These are phyloP conservation scores for Rapana venosa DNA, from an alignment of 2,888 invertebrate species.

Conservation along the genomic window DNA sequence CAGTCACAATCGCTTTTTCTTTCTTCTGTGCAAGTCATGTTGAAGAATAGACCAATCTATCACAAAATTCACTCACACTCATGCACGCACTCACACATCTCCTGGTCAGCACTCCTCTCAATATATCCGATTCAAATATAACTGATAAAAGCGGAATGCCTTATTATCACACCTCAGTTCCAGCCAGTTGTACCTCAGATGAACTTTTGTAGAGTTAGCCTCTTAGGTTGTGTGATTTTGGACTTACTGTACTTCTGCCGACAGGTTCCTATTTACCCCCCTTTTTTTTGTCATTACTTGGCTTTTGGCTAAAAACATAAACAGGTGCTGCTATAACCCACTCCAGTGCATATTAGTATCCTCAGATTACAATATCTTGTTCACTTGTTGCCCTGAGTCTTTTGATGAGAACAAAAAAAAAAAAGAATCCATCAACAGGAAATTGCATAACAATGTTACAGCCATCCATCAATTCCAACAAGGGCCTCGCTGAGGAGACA, in stretches of 20 bases:
- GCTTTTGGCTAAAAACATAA: constrained; percentile 10
- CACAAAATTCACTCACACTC: too few species aligned
- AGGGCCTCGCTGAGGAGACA: background rate
- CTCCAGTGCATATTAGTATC: constrained; percentile 30
- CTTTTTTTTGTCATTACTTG: background rate
- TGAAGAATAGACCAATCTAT: too few species aligned
- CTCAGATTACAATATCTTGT: constrained; percentile 22
- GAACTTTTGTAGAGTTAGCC: background rate
- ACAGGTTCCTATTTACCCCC: background rate
- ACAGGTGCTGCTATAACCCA: constrained; percentile 2
- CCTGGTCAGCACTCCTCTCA: background rate
- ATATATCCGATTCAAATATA: background rate
- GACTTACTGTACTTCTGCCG: background rate
- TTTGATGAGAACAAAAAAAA: constrained; percentile 10
- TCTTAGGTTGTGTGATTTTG: background rate
- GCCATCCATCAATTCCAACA: background rate
- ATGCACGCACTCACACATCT: background rate
- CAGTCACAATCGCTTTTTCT: too few species aligned
- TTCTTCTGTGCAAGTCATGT: too few species aligned
- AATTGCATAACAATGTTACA: constrained; percentile 35
- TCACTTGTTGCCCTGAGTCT: constrained; percentile 37
- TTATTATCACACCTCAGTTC: background rate
- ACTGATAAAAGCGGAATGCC: background rate
- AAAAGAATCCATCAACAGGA: constrained; percentile 26
- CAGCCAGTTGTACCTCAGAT: background rate